phyloP scores from a whole-genome alignment of 2,113 vertebrate genomes.

The Cacatua alba region DNA sequence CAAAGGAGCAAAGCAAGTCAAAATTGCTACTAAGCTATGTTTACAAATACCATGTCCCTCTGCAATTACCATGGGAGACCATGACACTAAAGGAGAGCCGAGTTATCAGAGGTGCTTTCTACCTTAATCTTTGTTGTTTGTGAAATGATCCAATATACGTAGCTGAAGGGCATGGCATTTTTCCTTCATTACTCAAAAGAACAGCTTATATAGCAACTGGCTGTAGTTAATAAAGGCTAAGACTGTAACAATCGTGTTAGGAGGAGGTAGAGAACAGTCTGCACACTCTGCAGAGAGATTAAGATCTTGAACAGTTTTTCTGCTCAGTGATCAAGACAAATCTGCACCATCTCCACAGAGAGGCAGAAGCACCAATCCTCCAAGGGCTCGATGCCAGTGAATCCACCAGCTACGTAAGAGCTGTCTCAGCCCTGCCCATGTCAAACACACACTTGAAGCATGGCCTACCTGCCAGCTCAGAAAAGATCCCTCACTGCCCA shows the following conservation, averaged over 20 bases:
- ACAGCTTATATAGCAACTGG: neutral
- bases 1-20: neutral
- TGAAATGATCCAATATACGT: neutral
- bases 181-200: neutral
- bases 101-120: neutral
- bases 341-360: neutral
- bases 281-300: conserved; percentile 1
- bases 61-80: neutral
- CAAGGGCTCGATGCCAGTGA: neutral
- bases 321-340: neutral
- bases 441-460: neutral
- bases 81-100: neutral
- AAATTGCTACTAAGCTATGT: neutral
- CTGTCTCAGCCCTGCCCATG: neutral
- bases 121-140: neutral
- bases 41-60: neutral
- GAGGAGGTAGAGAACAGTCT: neutral
- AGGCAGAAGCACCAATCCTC: neutral
- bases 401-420: neutral
- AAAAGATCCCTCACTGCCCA: neutral
- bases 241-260: neutral
- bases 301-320: conserved; percentile 2
- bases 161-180: neutral
- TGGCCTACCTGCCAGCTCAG: neutral
- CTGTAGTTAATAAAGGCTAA: neutral